A percentile compares a stretch with the other conserved stretches of the same genome.
Conservation (phyloP, 1,140 invertebrate species). For the Tetramorium simillimum region DNA sequence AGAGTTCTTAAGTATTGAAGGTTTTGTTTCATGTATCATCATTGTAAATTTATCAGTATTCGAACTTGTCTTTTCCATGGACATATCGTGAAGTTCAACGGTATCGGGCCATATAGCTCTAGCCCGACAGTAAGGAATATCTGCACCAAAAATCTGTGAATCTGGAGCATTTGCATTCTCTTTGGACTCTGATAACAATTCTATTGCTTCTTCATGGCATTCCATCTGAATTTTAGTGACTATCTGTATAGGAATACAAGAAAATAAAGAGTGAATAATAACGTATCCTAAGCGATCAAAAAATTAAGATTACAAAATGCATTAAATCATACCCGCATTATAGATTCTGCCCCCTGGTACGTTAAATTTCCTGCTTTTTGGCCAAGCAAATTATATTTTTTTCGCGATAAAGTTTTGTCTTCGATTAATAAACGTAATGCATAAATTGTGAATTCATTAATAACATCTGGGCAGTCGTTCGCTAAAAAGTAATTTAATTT, state of each 20-base stretch:
- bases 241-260: constrained; percentile 71
- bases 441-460: constrained; percentile 88
- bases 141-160: constrained; percentile 69
- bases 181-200: constrained; percentile 60
- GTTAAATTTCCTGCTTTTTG: constrained; percentile 86
- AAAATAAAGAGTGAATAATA: constrained; percentile 41
- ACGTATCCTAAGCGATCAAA: background rate
- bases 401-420: constrained; percentile 86
- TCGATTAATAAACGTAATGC: constrained; percentile 88
- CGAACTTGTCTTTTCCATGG: constrained; percentile 53
- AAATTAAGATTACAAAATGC: constrained; percentile 13
- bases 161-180: constrained; percentile 1
- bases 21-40: constrained; percentile 72
- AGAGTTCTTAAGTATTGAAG: constrained; percentile 72
- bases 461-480: constrained; percentile 83
- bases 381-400: constrained; percentile 85
- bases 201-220: constrained; percentile 73
- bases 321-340: constrained; percentile 84
- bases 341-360: constrained; percentile 83
- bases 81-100: constrained; percentile 76
- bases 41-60: constrained; percentile 76
- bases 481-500: constrained; percentile 69
- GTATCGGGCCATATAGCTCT: constrained; percentile 78
- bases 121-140: constrained; percentile 75
- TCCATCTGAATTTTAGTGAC: constrained; percentile 77